Conservation (phyloP, 2,113 vertebrate genomes). For the Motacilla tschutschensis region DNA sequence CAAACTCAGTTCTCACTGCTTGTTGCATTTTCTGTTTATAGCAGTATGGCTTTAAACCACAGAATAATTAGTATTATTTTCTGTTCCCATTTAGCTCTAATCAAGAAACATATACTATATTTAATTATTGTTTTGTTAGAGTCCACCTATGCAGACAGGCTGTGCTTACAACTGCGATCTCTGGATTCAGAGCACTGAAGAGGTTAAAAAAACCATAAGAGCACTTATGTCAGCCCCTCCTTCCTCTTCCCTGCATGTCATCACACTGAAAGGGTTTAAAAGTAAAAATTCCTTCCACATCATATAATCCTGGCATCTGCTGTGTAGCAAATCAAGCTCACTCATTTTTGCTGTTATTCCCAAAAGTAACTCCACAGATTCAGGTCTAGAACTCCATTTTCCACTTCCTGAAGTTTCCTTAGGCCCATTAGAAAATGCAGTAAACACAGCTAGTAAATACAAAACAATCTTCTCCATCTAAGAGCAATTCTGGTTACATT, state of each 20-base stretch:
- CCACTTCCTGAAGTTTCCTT: conserved; percentile 32
- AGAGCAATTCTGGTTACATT: conserved; percentile 45
- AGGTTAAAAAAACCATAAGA: conserved; percentile 35
- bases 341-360: conserved; percentile 59
- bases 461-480: conserved; percentile 36
- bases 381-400: conserved; percentile 48
- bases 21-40: conserved; percentile 11
- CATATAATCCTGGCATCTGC: conserved; percentile 65
- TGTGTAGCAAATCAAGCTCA: conserved; percentile 45
- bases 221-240: conserved; percentile 21
- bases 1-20: not conserved
- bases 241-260: conserved; percentile 37
- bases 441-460: conserved; percentile 46
- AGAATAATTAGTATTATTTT: conserved; percentile 34
- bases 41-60: not conserved
- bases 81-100: not conserved
- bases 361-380: conserved; percentile 61
- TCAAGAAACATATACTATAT: not conserved
- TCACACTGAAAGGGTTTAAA: conserved; percentile 43
- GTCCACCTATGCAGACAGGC: not conserved
- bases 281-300: conserved; percentile 62
- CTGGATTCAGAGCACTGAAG: not conserved
- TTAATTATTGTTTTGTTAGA: conserved; percentile 27
- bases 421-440: conserved; percentile 35
- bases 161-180: not conserved